A percentile compares a stretch with the other conserved stretches of the same genome.
These are phyloP conservation scores for Hypotaenidia philippensis DNA, from an alignment of 2,797 vertebrate species.

Conservation along the genomic window DNA sequence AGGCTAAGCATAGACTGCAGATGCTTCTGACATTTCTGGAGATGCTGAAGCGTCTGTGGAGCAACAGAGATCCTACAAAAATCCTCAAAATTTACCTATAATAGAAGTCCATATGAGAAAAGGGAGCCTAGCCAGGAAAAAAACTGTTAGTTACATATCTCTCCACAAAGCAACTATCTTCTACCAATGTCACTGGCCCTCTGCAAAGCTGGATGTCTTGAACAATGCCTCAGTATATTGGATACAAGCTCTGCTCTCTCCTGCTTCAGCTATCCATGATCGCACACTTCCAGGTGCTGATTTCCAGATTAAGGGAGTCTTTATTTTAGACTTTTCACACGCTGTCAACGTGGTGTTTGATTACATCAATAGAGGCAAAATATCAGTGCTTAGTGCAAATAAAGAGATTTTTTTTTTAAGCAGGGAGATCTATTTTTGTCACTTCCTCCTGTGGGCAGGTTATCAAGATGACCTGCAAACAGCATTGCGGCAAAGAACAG, in stretches of 20 bases:
- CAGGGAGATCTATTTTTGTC: constrained; percentile 52
- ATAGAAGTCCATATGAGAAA: neutral
- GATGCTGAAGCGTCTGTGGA: neutral
- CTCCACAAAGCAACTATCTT: neutral
- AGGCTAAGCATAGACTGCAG: neutral
- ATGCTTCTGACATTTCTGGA: neutral
- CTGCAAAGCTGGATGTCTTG: constrained; percentile 10
- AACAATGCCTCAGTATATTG: constrained; percentile 44
- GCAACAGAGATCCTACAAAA: neutral
- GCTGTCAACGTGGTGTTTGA: constrained; percentile 57
- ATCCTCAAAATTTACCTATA: neutral
- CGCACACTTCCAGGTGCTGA: constrained; percentile 53
- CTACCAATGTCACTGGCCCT: neutral
- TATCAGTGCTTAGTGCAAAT: constrained; percentile 52
- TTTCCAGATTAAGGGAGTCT: constrained; percentile 68
- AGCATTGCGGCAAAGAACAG: constrained; percentile 16
- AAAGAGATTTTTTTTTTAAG: constrained; percentile 42
- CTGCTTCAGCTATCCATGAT: neutral
- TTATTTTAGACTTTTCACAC: constrained; percentile 69
- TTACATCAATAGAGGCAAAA: constrained; percentile 54
- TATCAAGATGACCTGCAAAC: constrained; percentile 60
- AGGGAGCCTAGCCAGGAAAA: neutral
- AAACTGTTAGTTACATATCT: neutral
- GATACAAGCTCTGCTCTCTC: constrained; percentile 13
- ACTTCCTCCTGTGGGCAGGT: constrained; percentile 47